Base-by-base conservation (phyloP, 2,113 vertebrate genomes). In the Ascaphus truei region DNA sequence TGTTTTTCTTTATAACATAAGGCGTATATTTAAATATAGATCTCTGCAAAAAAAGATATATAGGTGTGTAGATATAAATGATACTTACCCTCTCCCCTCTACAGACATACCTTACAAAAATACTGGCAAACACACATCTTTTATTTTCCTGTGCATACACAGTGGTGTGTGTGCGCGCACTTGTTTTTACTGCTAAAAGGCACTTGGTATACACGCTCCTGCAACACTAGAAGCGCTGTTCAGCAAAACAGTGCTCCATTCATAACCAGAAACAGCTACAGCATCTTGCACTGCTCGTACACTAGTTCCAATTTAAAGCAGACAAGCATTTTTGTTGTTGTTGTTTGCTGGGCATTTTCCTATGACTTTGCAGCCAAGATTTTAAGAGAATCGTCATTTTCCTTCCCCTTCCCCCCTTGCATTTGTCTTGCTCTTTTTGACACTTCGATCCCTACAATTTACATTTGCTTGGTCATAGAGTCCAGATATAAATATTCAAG, bases 161-260 rank as follows among this genome's bases (percentile, higher is more conserved):
- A 15, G 31, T 55, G 7, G 6, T 55, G 30, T 55, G 51, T 55
- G 27, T 29, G 27, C 25, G 30, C 25, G 7, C 43, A 47, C 5
- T 65, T 30, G 50, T 26, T 13, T 50, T 36, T 36, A 36, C 45
- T 25, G 4, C 22, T 25, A 33, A 20, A n/a, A 31, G 20, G n/a
- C 43, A 48, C 63, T 56, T 45, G 23, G 48, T 34, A 39, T 48
- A 31, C 53, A 34, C 65, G 47, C 41, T 22, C 41, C 16, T n/a
- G 43, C 39, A 60, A 68, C 66, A 68, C 55, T 59, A 25, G 31
- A 12, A 7, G 43, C 56, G 37, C 55, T 68, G 66, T 68, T 53
- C 55, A 36, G 22, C 23, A 16, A 68, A 18, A 68, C 65, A 68
- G 29, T 37, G 65, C 22, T 23, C 65, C 53, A 59, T 68, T 68